These are phyloP conservation scores for Sitophilus oryzae DNA, from an alignment of 1,140 invertebrate genomes.

Conservation along the genomic window DNA sequence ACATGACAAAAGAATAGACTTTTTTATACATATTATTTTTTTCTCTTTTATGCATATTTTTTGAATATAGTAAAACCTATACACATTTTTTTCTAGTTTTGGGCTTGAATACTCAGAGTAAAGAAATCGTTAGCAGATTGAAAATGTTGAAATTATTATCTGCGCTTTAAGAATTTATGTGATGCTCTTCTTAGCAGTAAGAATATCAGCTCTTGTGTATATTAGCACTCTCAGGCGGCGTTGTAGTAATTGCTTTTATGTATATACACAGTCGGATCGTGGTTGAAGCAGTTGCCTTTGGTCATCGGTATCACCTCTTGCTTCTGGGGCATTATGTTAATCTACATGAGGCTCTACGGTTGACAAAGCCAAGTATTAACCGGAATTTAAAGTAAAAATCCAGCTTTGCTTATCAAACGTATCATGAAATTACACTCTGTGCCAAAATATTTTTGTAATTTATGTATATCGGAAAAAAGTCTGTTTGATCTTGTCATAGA, in stretches of 20 bases:
- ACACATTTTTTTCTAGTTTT: too few relatives aligned
- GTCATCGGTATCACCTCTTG: constrained; percentile 62
- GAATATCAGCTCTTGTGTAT: constrained; percentile 31
- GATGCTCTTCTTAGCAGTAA: too few relatives aligned
- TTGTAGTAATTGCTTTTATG: constrained; percentile 39
- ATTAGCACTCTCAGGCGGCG: constrained; percentile 44
- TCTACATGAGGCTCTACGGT: constrained; percentile 45
- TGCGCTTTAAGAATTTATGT: too few relatives aligned
- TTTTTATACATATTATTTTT: too few relatives aligned
- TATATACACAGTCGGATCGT: constrained; percentile 41
- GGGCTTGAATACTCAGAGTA: too few relatives aligned
- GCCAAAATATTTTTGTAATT: too few relatives aligned
- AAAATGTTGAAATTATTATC: too few relatives aligned
- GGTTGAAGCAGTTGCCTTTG: constrained; percentile 53
- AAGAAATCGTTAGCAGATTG: too few relatives aligned
- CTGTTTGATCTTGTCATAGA: too few relatives aligned
- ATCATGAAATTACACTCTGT: background rate
- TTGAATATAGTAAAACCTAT: too few relatives aligned
- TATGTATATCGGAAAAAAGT: background rate
- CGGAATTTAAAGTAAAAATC: constrained; percentile 18
- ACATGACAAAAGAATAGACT: too few relatives aligned
- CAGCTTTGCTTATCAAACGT: constrained; percentile 20
- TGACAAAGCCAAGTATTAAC: constrained; percentile 27
- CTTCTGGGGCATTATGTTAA: constrained; percentile 67
- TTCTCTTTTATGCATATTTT: too few relatives aligned